Percentiles rank a stretch among this genome's conserved stretches.
Evolutionary conservation across 2,888 invertebrate genomes (phyloP).

Genomic region (Gastracanthus pulcherrimus): DNA sequence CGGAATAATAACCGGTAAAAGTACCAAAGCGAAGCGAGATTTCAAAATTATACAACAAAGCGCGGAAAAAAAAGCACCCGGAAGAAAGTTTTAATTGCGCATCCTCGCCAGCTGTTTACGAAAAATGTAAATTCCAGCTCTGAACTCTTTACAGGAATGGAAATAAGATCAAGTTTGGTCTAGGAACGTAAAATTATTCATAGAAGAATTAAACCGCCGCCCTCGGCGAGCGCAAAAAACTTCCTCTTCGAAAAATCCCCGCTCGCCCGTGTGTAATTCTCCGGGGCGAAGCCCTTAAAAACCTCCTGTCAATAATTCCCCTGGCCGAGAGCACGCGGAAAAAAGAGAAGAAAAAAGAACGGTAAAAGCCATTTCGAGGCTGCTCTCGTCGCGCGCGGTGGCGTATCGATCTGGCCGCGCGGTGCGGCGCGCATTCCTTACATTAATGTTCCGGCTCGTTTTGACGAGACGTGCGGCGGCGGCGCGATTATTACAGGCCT

Average conservation of each 20-base stretch:
- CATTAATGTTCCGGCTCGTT: neutral
- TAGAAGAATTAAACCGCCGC: neutral
- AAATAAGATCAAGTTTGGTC: neutral
- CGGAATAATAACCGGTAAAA: neutral
- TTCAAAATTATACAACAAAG: neutral
- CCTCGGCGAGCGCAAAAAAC: too few species aligned
- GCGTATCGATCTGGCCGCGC: constrained; percentile 5
- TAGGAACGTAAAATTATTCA: constrained; percentile 13
- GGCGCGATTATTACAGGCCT: constrained; percentile 21
- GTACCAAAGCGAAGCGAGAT: neutral
- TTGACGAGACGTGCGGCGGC: constrained; percentile 1
- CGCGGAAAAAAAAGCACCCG: neutral
- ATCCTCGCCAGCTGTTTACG: constrained; percentile 1
- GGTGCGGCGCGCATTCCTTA: constrained; percentile 20
- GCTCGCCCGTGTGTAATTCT: neutral
- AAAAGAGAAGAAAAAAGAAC: neutral
- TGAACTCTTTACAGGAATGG: neutral
- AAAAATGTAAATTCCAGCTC: neutral
- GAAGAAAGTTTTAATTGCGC: constrained; percentile 2
- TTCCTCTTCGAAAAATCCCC: neutral
- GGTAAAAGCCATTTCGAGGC: too few species aligned
- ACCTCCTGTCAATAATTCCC: neutral
- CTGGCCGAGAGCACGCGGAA: neutral
- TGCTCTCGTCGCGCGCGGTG: neutral
- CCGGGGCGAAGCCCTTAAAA: too few species aligned